These are phyloP conservation scores for Myodes glareolus DNA, from an alignment of 2,113 vertebrate genomes.

Conservation along the genomic window DNA sequence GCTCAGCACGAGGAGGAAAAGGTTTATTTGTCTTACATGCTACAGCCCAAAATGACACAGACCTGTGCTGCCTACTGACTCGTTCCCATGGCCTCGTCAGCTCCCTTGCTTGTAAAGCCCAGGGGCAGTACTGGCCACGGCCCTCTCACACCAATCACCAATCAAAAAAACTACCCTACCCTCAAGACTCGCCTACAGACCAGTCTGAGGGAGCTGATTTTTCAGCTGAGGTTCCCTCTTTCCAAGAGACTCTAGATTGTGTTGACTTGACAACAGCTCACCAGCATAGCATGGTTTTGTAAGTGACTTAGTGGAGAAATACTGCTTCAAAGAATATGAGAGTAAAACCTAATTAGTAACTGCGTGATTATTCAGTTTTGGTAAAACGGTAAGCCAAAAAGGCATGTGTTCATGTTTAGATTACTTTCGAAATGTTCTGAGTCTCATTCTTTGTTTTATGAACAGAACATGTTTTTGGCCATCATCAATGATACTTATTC, in stretches of 20 bases:
- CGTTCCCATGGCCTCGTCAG: neutral
- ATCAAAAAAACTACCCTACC: neutral
- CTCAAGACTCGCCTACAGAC: neutral
- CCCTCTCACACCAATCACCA: neutral
- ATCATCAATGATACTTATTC: slow-evolving; percentile 98
- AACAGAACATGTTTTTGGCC: slow-evolving; percentile 98
- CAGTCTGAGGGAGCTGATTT: neutral
- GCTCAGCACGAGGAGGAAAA: neutral
- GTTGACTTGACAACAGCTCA: no score
- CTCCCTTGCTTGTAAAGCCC: no score
- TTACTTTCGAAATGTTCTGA: slow-evolving; percentile 29
- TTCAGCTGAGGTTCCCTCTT: neutral
- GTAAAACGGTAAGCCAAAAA: neutral
- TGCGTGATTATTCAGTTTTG: neutral
- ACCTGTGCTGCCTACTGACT: neutral
- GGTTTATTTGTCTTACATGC: neutral
- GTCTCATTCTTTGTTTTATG: slow-evolving; percentile 64
- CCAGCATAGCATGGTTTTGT: neutral
- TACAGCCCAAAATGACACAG: neutral
- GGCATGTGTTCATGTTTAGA: neutral
- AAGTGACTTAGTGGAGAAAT: slow-evolving; percentile 36
- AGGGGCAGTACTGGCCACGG: neutral
- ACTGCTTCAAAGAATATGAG: neutral
- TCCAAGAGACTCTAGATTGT: neutral
- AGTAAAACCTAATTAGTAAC: neutral